Conservation (phyloP, 2,888 invertebrate genomes). For the Clepsis dumicolana region DNA sequence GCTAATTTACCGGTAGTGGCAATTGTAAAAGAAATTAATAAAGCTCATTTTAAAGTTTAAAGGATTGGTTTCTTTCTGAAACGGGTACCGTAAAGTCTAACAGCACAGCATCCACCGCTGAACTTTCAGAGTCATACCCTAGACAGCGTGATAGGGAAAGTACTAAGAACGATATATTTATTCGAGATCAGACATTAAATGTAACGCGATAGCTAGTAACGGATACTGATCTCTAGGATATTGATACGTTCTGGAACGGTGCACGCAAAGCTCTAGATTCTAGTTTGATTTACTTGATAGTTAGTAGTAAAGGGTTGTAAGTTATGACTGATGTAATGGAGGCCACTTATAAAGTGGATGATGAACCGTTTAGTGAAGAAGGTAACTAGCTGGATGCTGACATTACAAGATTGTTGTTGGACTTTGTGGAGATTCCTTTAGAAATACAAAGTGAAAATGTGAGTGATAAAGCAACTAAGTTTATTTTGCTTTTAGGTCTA, state of each 20-base stretch:
- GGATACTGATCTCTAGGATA: constrained; percentile 48
- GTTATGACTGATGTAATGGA: not conserved
- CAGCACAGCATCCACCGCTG: not conserved
- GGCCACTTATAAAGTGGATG: not conserved
- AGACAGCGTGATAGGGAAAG: constrained; percentile 54
- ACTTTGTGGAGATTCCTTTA: too few relatives aligned
- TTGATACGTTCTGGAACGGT: constrained; percentile 52
- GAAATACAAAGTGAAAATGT: too few relatives aligned
- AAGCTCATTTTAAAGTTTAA: too few relatives aligned
- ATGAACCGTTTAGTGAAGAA: too few relatives aligned
- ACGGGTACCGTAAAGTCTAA: too few relatives aligned
- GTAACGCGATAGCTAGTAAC: constrained; percentile 55
- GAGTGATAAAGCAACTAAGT: too few relatives aligned
- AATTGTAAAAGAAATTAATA: too few relatives aligned
- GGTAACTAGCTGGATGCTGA: not conserved
- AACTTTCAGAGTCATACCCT: constrained; percentile 24
- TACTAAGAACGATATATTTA: constrained; percentile 45
- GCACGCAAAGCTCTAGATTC: constrained; percentile 42
- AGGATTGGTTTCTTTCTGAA: too few relatives aligned
- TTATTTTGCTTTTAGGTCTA: too few relatives aligned
- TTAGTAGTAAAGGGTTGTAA: constrained; percentile 5
- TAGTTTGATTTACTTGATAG: constrained; percentile 17
- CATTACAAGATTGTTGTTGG: not conserved
- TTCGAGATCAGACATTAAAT: constrained; percentile 51
- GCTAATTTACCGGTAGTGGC: too few relatives aligned